Conservation (phyloP, 2,113 vertebrate species). For the Grallaria varia region DNA sequence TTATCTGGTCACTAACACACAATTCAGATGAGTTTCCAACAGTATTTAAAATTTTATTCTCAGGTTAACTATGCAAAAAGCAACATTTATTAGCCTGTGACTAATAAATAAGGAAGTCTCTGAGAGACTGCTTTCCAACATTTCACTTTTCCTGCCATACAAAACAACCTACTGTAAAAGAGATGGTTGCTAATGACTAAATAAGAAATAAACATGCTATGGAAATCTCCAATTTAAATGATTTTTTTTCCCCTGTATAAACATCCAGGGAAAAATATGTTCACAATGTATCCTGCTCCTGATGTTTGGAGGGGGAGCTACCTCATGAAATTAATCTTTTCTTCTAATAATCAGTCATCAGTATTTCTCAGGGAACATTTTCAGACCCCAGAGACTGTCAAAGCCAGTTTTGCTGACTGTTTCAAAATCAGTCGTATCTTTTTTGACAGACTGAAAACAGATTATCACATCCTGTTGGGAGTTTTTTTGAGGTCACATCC, state of each 20-base stretch:
- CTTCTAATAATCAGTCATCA: not conserved
- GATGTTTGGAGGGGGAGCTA: not conserved
- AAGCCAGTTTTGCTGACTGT: not conserved
- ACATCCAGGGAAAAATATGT: not conserved
- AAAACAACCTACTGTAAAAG: not conserved
- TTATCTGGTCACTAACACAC: not conserved
- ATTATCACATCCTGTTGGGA: not conserved
- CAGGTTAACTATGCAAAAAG: not conserved
- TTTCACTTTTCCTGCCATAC: not conserved
- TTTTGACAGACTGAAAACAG: not conserved
- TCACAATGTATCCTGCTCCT: not conserved
- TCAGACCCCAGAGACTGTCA: not conserved
- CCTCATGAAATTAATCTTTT: not conserved
- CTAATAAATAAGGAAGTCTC: not conserved
- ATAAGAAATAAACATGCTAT: not conserved
- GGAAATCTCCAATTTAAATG: not conserved
- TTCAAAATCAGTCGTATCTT: not conserved
- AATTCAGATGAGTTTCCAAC: not conserved
- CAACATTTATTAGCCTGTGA: not conserved
- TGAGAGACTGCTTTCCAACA: not conserved
- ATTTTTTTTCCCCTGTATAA: not conserved
- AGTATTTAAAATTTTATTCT: not conserved
- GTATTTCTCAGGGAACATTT: not conserved
- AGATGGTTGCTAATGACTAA: not conserved
- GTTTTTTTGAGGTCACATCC: not conserved